These are phyloP conservation scores for Burhinus bistriatus DNA, from an alignment of 2,113 vertebrate genomes.

Conservation along the genomic window DNA sequence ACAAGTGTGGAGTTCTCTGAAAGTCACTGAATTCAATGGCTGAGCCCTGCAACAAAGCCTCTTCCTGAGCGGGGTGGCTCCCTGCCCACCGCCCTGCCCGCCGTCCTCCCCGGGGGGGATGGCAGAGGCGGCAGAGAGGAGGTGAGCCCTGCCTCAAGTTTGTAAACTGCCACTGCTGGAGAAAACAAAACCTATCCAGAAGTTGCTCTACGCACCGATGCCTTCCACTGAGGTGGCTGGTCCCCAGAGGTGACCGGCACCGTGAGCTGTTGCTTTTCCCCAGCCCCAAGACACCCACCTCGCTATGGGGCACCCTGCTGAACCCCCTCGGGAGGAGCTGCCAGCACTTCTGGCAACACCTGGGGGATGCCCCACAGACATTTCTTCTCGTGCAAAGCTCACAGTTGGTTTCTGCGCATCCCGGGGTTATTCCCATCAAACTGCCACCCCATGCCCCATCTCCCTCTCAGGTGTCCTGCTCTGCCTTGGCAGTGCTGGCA, in stretches of 20 bases:
- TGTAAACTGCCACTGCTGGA: constrained; percentile 36
- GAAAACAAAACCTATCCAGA: constrained; percentile 21
- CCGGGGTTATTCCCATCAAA: background rate
- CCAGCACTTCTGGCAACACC: background rate
- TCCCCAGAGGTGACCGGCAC: background rate
- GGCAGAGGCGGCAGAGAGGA: constrained; percentile 34
- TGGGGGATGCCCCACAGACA: background rate
- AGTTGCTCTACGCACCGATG: background rate
- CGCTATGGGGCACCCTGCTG: fast-evolving
- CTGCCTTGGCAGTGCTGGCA: background rate
- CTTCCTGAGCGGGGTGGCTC: constrained; percentile 68
- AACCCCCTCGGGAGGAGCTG: background rate
- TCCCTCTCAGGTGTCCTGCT: background rate
- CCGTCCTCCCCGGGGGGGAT: constrained; percentile 10
- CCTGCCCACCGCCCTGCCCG: constrained; percentile 49
- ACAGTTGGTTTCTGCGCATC: background rate
- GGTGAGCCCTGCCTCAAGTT: constrained; percentile 35
- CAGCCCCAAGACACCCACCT: background rate
- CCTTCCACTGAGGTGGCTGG: fast-evolving
- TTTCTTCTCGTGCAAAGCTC: background rate
- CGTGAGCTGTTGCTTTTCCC: background rate
- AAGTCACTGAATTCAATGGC: constrained; percentile 46
- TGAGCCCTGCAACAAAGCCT: constrained; percentile 63
- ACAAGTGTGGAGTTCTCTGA: constrained; percentile 32
- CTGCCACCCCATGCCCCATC: background rate